Conservation (phyloP, 2,888 invertebrate genomes). For the Sympetrum striolatum region DNA sequence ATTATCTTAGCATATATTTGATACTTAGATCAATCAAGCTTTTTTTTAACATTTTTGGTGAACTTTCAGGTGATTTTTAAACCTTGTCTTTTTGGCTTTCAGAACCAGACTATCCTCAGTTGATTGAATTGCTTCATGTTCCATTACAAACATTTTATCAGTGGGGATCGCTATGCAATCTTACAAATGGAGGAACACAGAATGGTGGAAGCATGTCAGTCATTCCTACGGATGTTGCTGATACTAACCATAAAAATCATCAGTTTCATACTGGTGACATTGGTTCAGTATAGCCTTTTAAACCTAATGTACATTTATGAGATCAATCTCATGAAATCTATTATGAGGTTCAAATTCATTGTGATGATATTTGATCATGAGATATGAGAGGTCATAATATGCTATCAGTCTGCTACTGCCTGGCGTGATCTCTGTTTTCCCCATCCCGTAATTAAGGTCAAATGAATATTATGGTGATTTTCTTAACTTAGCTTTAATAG, state of each 20-base stretch:
- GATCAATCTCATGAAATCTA: not conserved
- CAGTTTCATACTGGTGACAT: not conserved
- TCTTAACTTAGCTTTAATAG: constrained; percentile 13
- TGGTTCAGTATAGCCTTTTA: constrained; percentile 3
- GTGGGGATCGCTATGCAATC: constrained; percentile 3
- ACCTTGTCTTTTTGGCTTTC: constrained; percentile 57
- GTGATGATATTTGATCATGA: not conserved
- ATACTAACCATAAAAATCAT: not conserved
- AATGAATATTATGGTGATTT: not conserved
- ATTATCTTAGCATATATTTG: no score
- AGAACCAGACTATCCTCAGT: constrained; percentile 84
- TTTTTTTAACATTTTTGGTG: no score
- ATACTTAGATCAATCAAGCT: no score
- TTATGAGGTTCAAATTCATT: not conserved
- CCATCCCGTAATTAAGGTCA: not conserved
- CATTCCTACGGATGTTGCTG: not conserved
- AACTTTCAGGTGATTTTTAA: not conserved
- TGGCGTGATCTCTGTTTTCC: not conserved
- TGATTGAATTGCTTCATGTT: constrained; percentile 86
- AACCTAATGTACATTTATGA: not conserved
- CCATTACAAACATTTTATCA: constrained; percentile 82
- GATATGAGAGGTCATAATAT: not conserved
- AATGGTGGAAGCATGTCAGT: constrained; percentile 17
- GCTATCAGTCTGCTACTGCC: constrained; percentile 13
- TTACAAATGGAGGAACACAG: constrained; percentile 1